Percentiles rank a stretch among this genome's conserved stretches.
phyloP scores from a whole-genome alignment of 2,113 vertebrate genomes.

The Chunga burmeisteri region DNA sequence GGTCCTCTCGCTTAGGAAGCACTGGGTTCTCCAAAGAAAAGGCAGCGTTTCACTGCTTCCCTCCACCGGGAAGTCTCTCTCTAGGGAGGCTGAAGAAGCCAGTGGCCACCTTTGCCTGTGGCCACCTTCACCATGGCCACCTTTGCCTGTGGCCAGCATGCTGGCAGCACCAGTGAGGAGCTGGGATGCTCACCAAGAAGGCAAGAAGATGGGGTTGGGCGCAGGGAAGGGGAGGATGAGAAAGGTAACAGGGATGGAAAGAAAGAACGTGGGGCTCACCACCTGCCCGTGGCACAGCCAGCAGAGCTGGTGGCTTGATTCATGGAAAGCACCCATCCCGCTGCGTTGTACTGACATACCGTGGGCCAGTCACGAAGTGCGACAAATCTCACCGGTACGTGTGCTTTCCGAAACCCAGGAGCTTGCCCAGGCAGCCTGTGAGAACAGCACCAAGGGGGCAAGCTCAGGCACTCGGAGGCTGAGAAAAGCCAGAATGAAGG shows the following conservation, averaged over 20 bases:
- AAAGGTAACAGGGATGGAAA: neutral
- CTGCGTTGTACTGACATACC: neutral
- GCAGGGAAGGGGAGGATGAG: neutral
- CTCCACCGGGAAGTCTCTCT: neutral
- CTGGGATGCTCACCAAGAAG: neutral
- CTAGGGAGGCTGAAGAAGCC: neutral
- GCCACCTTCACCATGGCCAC: neutral
- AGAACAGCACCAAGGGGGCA: neutral
- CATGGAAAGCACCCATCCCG: neutral
- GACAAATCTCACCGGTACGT: neutral
- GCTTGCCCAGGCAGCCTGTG: neutral
- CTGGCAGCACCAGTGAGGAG: neutral
- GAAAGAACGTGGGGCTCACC: neutral
- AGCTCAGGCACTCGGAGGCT: neutral
- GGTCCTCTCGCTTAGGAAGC: neutral
- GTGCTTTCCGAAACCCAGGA: neutral
- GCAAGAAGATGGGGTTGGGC: neutral
- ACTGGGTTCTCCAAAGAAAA: neutral
- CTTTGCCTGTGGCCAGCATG: accelerated
- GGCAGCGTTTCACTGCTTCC: neutral
- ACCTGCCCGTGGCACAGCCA: accelerated
- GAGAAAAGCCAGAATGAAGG: neutral
- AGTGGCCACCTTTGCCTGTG: neutral
- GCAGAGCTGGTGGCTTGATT: neutral
- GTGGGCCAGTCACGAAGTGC: neutral